A percentile compares a stretch with the other conserved stretches of the same genome.
Evolutionary conservation across 2,113 vertebrate species (phyloP).

Genomic region (Coptodon rendalli): DNA sequence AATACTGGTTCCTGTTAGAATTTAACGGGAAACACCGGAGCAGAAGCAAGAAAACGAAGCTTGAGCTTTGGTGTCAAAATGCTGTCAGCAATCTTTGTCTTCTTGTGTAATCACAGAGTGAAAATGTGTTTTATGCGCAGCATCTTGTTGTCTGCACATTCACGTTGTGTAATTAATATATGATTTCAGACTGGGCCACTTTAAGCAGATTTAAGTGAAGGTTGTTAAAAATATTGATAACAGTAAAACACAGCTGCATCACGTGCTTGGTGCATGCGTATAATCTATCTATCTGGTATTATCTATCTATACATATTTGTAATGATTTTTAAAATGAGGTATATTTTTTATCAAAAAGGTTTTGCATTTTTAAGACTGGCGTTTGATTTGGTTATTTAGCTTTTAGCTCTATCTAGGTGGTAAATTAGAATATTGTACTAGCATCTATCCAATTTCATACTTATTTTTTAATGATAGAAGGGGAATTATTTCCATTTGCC

Average conservation of each 20-base stretch:
- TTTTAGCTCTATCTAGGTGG: background rate
- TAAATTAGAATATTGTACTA: fast-evolving
- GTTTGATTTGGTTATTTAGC: background rate
- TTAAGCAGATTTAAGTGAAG: background rate
- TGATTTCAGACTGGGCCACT: background rate
- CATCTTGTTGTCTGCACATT: background rate
- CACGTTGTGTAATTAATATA: background rate
- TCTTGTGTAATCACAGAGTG: background rate
- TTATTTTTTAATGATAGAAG: background rate
- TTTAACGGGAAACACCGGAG: background rate
- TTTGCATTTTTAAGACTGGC: background rate
- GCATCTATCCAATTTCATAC: background rate
- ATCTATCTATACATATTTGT: background rate
- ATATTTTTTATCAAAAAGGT: background rate
- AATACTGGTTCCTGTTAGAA: background rate
- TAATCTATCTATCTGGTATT: background rate
- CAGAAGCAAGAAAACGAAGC: background rate
- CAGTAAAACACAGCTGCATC: fast-evolving
- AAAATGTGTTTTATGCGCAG: background rate
- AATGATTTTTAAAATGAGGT: background rate
- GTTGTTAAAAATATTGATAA: background rate
- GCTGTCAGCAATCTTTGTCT: background rate
- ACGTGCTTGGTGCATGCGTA: background rate
- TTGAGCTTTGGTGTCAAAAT: background rate
- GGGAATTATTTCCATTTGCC: background rate